These are phyloP conservation scores for Teinopalpus imperialis DNA, from an alignment of 2,888 invertebrate species.

Conservation along the genomic window DNA sequence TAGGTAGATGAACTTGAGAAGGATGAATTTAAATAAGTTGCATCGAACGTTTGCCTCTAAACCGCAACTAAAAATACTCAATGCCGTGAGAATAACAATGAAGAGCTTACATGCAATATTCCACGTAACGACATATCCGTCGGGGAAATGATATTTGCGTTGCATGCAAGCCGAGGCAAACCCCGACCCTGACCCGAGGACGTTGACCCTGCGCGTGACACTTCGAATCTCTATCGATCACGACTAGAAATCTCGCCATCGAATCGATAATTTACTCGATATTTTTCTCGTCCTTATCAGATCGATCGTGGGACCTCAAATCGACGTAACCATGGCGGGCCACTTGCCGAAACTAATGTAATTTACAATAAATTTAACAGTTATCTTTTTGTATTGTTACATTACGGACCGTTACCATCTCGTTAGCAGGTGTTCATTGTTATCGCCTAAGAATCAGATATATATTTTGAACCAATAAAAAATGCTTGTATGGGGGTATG, in stretches of 20 bases:
- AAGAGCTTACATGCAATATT: constrained; percentile 66
- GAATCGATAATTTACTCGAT: constrained; percentile 60
- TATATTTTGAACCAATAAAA: constrained; percentile 16
- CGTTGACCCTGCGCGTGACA: constrained; percentile 77
- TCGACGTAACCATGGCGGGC: constrained; percentile 58
- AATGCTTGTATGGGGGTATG: neutral
- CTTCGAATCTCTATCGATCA: constrained; percentile 80
- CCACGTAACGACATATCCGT: constrained; percentile 70
- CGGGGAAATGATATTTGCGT: constrained; percentile 59
- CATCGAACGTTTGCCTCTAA: constrained; percentile 30
- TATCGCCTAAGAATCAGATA: constrained; percentile 20
- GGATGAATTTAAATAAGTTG: constrained; percentile 24
- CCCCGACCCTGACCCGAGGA: constrained; percentile 76
- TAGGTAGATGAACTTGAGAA: constrained; percentile 23
- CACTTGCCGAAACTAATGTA: constrained; percentile 60
- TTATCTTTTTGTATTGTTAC: constrained; percentile 63
- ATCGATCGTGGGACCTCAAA: constrained; percentile 48
- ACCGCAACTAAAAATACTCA: constrained; percentile 44
- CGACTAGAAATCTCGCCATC: constrained; percentile 67
- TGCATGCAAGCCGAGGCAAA: constrained; percentile 62
- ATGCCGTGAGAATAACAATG: constrained; percentile 65
- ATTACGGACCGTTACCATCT: constrained; percentile 61
- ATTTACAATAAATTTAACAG: constrained; percentile 60
- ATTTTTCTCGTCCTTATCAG: constrained; percentile 67
- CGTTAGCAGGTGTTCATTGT: constrained; percentile 58